Evolutionary conservation across 2,113 vertebrate genomes (phyloP).

Genomic region (Neogobius melanostomus): DNA sequence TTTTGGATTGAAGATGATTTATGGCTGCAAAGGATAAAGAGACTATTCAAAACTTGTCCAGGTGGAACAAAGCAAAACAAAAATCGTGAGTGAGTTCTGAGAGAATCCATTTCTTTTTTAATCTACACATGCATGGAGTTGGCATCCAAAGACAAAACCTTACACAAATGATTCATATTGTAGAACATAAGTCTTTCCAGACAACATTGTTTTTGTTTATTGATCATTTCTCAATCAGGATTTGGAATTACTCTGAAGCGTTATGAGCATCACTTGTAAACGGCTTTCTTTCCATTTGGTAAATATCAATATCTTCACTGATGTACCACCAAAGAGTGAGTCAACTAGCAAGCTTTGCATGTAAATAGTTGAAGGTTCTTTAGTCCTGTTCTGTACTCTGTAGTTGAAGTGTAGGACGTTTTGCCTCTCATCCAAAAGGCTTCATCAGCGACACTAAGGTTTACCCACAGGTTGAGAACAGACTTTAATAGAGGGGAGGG

Average conservation of each 20-base stretch:
- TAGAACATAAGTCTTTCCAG: too few relatives aligned
- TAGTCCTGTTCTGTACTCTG: too few relatives aligned
- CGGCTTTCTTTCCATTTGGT: background rate
- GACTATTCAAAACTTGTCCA: background rate
- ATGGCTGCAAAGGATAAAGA: constrained; percentile 86
- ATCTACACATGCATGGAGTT: background rate
- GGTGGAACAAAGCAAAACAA: background rate
- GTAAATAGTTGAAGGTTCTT: too few relatives aligned
- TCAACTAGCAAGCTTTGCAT: background rate
- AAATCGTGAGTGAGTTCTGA: background rate
- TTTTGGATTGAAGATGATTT: constrained; percentile 98
- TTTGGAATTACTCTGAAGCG: background rate
- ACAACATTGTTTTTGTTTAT: too few relatives aligned
- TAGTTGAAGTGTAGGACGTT: too few relatives aligned
- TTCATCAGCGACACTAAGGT: too few relatives aligned
- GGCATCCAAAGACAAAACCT: too few relatives aligned
- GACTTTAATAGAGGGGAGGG: too few relatives aligned
- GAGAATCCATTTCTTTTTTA: background rate
- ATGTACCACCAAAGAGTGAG: background rate
- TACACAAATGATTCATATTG: too few relatives aligned
- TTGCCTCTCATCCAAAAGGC: too few relatives aligned
- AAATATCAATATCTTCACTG: background rate
- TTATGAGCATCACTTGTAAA: background rate
- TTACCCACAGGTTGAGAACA: too few relatives aligned
- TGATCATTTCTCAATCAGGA: too few relatives aligned